phyloP scores from a whole-genome alignment of 2,113 vertebrate genomes.

The Ammospiza nelsoni region DNA sequence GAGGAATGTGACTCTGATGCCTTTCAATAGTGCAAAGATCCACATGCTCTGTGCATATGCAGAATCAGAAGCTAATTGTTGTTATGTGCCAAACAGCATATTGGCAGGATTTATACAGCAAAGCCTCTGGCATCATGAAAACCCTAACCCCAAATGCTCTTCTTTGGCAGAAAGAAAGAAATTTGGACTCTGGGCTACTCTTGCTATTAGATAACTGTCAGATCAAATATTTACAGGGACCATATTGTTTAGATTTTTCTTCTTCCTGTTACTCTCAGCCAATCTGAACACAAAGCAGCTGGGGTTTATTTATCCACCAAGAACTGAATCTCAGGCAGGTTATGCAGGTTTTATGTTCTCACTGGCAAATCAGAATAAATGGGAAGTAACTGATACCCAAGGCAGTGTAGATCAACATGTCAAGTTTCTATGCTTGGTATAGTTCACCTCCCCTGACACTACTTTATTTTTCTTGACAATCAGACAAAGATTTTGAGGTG shows the following conservation, averaged over 20 bases:
- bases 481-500: slow-evolving; percentile 14
- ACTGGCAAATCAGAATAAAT: slow-evolving; percentile 6
- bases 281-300: slow-evolving; percentile 58
- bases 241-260: slow-evolving; percentile 71
- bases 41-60: background rate
- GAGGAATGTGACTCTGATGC: background rate
- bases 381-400: background rate
- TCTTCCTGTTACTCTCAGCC: slow-evolving; percentile 47
- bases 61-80: slow-evolving; percentile 47
- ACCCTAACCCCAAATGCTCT: slow-evolving; percentile 50
- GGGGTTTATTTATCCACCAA: slow-evolving; percentile 49
- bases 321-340: slow-evolving; percentile 46
- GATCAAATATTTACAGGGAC: slow-evolving; percentile 71
- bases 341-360: slow-evolving; percentile 28
- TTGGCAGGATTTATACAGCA: slow-evolving; percentile 57
- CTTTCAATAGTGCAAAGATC: background rate
- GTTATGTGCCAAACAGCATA: slow-evolving; percentile 30
- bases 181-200: slow-evolving; percentile 49
- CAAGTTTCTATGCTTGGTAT: background rate
- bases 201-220: slow-evolving; percentile 62
- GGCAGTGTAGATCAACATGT: background rate
- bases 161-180: slow-evolving; percentile 47
- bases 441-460: background rate
- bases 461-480: slow-evolving; percentile 6
- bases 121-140: slow-evolving; percentile 55